Percentiles rank a stretch among this genome's conserved stretches.
Conservation (phyloP, 2,113 vertebrate species). For the Indicator indicator region DNA sequence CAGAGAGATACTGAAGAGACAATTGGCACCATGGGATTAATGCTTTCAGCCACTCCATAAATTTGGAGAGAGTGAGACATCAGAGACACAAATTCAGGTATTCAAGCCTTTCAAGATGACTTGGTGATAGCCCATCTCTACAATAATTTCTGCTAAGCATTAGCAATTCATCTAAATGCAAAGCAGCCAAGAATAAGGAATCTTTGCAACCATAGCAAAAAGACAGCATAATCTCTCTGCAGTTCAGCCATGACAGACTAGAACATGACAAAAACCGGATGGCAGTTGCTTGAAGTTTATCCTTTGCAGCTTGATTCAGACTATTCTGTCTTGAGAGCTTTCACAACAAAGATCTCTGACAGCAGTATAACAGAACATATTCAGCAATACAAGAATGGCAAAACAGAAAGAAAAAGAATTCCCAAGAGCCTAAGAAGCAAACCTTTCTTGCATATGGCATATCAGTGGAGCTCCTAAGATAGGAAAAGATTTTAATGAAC, state of each 20-base stretch:
- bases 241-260: neutral
- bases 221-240: neutral
- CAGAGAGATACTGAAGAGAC: neutral
- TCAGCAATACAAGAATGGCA: neutral
- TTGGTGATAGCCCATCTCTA: neutral
- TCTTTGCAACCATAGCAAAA: neutral
- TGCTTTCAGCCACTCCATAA: neutral
- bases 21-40: neutral
- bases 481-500: constrained; percentile 6
- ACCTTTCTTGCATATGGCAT: neutral
- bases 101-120: neutral
- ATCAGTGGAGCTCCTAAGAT: neutral
- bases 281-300: neutral
- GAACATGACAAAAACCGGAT: neutral
- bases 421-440: neutral
- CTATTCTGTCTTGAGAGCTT: neutral
- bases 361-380: neutral
- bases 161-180: neutral
- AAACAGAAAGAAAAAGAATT: neutral
- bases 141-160: neutral
- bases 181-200: neutral
- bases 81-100: neutral
- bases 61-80: neutral
- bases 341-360: neutral
- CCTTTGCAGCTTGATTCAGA: neutral